A percentile compares a stretch with the other conserved stretches of the same genome.
Evolutionary conservation across 2,113 vertebrate genomes (phyloP).

Genomic region (Sturnira hondurensis): DNA sequence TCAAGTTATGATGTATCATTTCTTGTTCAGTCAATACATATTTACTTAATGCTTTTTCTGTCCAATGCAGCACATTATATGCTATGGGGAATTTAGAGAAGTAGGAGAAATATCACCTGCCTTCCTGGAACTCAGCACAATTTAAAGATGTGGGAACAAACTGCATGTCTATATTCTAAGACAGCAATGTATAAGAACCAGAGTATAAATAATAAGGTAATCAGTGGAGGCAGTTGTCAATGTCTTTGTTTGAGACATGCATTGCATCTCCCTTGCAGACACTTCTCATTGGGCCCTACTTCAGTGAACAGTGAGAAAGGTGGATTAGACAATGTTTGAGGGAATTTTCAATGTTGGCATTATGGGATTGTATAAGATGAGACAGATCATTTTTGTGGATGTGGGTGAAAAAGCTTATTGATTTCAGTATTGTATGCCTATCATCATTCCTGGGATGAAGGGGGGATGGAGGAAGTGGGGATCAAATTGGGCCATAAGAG

Average conservation of each 20-base stretch:
- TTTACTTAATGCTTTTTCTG: constrained; percentile 36
- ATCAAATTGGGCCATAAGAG: not conserved
- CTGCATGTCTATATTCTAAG: not conserved
- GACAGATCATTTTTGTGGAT: not conserved
- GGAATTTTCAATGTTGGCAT: not conserved
- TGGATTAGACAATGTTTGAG: not conserved
- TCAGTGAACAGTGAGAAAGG: not conserved
- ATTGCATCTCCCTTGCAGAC: not conserved
- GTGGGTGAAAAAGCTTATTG: not conserved
- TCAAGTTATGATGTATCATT: constrained; percentile 47
- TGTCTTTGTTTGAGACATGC: not conserved
- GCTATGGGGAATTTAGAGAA: constrained; percentile 32
- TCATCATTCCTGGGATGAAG: not conserved
- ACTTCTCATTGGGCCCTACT: not conserved
- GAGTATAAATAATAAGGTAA: not conserved
- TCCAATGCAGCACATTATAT: constrained; percentile 28
- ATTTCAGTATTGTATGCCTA: not conserved
- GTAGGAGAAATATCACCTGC: not conserved
- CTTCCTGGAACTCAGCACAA: not conserved
- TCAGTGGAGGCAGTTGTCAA: not conserved
- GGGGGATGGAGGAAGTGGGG: not conserved
- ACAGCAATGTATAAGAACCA: not conserved
- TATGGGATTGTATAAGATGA: not conserved
- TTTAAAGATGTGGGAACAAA: not conserved
- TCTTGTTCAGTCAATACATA: constrained; percentile 46